Conservation (phyloP, 2,113 vertebrate species). For the Chaenocephalus aceratus region DNA sequence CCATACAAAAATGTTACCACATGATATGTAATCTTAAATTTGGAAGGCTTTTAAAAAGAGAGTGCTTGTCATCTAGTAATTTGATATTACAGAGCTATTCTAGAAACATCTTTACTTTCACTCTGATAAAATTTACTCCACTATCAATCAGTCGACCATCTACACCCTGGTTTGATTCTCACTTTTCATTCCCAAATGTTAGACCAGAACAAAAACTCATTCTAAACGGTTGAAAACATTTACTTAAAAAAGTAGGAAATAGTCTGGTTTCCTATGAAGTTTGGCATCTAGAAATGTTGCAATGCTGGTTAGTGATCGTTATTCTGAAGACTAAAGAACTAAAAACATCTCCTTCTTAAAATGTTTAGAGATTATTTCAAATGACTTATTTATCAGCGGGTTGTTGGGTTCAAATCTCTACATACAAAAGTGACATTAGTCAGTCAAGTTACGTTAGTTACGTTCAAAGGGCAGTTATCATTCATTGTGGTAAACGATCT, state of each 20-base stretch:
- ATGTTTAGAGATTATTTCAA: neutral
- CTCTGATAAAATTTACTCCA: conserved; percentile 34
- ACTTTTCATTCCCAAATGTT: conserved; percentile 38
- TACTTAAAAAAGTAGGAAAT: neutral
- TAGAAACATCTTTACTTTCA: neutral
- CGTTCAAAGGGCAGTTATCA: conserved; percentile 45
- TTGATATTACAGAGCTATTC: no score
- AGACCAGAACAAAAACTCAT: neutral
- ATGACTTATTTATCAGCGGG: conserved; percentile 21
- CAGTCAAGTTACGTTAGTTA: conserved; percentile 28
- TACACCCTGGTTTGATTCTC: conserved; percentile 20
- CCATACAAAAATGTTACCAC: conserved; percentile 12
- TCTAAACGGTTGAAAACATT: neutral
- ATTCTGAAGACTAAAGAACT: conserved; percentile 12
- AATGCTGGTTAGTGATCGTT: conserved; percentile 40
- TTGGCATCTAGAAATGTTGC: conserved; percentile 7
- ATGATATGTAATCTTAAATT: conserved; percentile 15
- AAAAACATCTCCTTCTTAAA: conserved; percentile 20
- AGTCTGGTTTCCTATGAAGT: conserved; percentile 3
- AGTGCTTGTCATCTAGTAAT: no score
- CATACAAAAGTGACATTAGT: conserved; percentile 24
- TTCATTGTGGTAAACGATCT: conserved; percentile 51
- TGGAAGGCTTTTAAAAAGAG: conserved; percentile 5
- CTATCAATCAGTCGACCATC: no score
- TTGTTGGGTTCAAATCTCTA: conserved; percentile 32